These are phyloP conservation scores for Thunnus albacares DNA, from an alignment of 2,797 vertebrate species.

Conservation along the genomic window DNA sequence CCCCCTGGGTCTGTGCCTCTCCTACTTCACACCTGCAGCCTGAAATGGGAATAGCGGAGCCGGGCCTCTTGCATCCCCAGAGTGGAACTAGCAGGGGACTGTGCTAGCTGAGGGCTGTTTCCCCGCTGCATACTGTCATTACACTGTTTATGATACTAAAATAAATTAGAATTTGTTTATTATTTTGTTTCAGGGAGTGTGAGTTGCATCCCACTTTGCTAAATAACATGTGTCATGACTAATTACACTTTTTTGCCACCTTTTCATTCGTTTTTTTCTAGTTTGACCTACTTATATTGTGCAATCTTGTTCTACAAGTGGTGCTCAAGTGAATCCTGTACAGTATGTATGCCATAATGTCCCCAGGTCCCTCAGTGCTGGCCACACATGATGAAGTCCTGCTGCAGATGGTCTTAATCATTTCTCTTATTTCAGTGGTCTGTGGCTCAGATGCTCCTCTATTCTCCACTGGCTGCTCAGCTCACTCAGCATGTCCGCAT, in stretches of 20 bases:
- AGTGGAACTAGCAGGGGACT: slow-evolving; percentile 70
- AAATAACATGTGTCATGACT: background rate
- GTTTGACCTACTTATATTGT: slow-evolving; percentile 36
- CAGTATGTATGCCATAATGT: slow-evolving; percentile 57
- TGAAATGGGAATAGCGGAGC: slow-evolving; percentile 75
- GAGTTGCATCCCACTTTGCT: background rate
- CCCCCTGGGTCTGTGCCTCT: slow-evolving; percentile 62
- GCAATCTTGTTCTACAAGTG: slow-evolving; percentile 56
- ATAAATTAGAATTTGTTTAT: background rate
- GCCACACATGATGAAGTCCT: slow-evolving; percentile 56
- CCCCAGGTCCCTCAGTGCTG: slow-evolving; percentile 54
- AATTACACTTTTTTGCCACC: background rate
- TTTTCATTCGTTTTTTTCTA: background rate
- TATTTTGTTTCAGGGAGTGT: background rate
- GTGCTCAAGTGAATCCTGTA: slow-evolving; percentile 31
- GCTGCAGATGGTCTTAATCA: slow-evolving; percentile 71
- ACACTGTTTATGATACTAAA: background rate
- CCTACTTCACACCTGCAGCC: slow-evolving; percentile 83
- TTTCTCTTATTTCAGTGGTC: slow-evolving; percentile 43
- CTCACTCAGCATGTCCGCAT: slow-evolving; percentile 52
- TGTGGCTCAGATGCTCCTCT: slow-evolving; percentile 74
- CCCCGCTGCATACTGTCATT: slow-evolving; percentile 6
- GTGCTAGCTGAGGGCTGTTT: slow-evolving; percentile 50
- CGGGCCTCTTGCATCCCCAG: slow-evolving; percentile 62
- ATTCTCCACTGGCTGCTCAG: slow-evolving; percentile 64